Evolutionary conservation across 2,888 invertebrate species (phyloP).

Genomic region (Tinea trinotella): DNA sequence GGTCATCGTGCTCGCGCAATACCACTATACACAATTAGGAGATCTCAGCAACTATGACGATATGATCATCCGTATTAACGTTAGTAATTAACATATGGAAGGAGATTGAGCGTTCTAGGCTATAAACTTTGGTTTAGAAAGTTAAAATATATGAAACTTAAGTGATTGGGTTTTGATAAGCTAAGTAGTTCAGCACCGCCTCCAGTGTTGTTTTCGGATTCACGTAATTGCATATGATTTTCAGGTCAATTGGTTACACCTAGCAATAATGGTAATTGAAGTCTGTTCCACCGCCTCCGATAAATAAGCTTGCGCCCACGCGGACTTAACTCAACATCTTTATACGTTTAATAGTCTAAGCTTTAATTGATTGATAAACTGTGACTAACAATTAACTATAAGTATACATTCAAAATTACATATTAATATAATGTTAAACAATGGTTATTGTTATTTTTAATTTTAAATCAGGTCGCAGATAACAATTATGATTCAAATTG

Average conservation of each 20-base stretch:
- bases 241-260: constrained; percentile 57
- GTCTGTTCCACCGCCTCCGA: constrained; percentile 33
- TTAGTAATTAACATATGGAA: constrained; percentile 14
- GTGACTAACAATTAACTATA: neutral
- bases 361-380: constrained; percentile 25
- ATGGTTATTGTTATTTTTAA: neutral
- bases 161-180: constrained; percentile 41
- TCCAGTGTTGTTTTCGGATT: constrained; percentile 30
- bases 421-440: neutral
- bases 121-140: constrained; percentile 39
- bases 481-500: neutral
- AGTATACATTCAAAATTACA: neutral
- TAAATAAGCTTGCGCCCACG: constrained; percentile 7
- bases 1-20: constrained; percentile 28
- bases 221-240: constrained; percentile 28
- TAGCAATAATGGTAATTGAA: constrained; percentile 49
- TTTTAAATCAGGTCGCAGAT: neutral
- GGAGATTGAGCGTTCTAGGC: too few relatives aligned
- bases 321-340: constrained; percentile 24
- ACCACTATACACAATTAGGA: constrained; percentile 42
- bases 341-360: constrained; percentile 27
- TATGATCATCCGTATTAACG: constrained; percentile 23
- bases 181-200: constrained; percentile 36
- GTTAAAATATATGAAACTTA: constrained; percentile 45
- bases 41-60: constrained; percentile 28